Evolutionary conservation across 2,113 vertebrate species (phyloP).

Genomic region (Micronycteris hirsuta): DNA sequence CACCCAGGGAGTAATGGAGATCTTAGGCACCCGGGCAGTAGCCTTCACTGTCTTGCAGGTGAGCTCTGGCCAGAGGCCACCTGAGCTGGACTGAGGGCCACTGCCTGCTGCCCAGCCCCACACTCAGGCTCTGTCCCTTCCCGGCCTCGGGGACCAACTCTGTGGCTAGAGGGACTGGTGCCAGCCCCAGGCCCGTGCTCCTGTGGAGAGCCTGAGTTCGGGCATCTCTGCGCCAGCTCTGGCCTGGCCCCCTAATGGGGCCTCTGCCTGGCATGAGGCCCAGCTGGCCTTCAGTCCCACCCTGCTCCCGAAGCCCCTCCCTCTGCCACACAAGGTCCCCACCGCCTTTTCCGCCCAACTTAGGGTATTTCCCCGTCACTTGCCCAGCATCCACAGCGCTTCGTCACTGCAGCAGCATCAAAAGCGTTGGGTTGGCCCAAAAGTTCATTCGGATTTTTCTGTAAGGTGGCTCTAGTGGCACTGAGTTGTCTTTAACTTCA

Average conservation of each 20-base stretch:
- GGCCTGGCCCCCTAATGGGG: too few species aligned
- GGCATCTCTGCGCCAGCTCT: background rate
- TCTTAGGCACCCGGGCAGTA: background rate
- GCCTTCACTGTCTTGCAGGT: background rate
- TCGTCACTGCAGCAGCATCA: rapidly evolving
- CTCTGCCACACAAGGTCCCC: background rate
- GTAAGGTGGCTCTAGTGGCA: too few species aligned
- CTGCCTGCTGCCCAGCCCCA: background rate
- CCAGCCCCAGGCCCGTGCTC: too few species aligned
- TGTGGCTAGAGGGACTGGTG: too few species aligned
- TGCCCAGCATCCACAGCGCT: background rate
- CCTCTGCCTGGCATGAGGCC: background rate
- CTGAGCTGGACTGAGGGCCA: background rate
- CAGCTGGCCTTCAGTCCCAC: too few species aligned
- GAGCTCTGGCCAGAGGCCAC: background rate
- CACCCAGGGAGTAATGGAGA: background rate
- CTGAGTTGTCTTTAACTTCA: too few species aligned
- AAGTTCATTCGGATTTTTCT: too few species aligned
- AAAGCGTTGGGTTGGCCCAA: too few species aligned
- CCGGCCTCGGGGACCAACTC: background rate
- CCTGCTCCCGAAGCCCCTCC: background rate
- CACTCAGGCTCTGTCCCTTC: background rate
- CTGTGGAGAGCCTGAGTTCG: background rate
- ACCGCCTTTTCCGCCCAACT: background rate
- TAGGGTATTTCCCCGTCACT: too few species aligned